phyloP scores from a whole-genome alignment of 2,888 invertebrate species.

The Euzetes globulus region DNA sequence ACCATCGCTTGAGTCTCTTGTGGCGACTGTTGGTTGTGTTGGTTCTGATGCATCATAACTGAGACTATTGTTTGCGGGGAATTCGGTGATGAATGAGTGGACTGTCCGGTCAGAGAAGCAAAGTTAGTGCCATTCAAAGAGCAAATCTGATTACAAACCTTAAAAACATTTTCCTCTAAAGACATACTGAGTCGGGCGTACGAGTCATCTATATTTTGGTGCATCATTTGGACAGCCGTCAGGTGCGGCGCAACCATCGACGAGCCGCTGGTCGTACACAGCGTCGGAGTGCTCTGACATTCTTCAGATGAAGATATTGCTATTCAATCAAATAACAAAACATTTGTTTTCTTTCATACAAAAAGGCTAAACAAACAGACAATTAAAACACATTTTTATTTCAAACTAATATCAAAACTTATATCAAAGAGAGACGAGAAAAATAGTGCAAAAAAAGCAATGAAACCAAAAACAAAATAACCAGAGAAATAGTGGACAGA shows the following conservation, averaged over 20 bases:
- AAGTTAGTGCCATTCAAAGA: not conserved
- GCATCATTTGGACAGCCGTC: conserved; percentile 46
- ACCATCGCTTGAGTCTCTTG: conserved; percentile 7
- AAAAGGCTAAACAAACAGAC: not conserved
- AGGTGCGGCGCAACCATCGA: conserved; percentile 33
- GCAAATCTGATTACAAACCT: conserved; percentile 49
- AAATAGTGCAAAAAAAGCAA: not conserved
- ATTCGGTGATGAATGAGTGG: conserved; percentile 25
- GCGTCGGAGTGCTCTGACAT: conserved; percentile 77
- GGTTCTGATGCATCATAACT: conserved; percentile 26
- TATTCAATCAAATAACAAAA: conserved; percentile 45
- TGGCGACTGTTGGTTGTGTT: conserved; percentile 7
- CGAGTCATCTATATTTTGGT: conserved; percentile 58
- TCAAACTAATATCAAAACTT: not conserved
- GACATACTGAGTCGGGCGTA: conserved; percentile 70
- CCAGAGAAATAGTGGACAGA: not conserved
- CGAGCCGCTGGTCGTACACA: conserved; percentile 45
- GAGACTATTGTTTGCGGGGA: conserved; percentile 24
- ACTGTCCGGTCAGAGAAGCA: too few relatives aligned
- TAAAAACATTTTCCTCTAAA: conserved; percentile 71
- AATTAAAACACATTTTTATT: not conserved
- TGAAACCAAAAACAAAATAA: not conserved
- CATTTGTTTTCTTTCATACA: not conserved
- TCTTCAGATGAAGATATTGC: conserved; percentile 76
- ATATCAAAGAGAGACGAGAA: not conserved